A percentile compares a stretch with the other conserved stretches of the same genome.
These are phyloP conservation scores for Palythoa grandis DNA, from an alignment of 92 coral and sea anemone species.

Conservation along the genomic window DNA sequence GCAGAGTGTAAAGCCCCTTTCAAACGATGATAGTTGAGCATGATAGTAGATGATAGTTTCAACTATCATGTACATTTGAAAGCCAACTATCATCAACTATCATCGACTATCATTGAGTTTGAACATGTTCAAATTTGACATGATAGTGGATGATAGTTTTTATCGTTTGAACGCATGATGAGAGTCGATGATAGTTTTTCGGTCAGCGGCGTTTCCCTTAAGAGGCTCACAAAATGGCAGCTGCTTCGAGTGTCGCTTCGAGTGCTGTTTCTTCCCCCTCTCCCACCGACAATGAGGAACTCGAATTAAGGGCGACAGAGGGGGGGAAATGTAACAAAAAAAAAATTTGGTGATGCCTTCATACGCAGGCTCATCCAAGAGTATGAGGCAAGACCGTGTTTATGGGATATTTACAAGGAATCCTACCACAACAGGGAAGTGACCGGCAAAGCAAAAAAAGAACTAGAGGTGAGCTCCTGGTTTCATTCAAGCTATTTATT, in stretches of 20 bases:
- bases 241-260: background rate
- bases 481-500: background rate
- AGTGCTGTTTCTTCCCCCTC: background rate
- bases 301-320: background rate
- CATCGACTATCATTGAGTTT: too few species aligned
- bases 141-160: too few species aligned
- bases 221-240: too few species aligned
- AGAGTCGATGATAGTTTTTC: too few species aligned
- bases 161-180: too few species aligned
- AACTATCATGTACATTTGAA: too few species aligned
- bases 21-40: too few species aligned
- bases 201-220: too few species aligned
- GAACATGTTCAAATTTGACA: too few species aligned
- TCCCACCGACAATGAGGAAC: background rate
- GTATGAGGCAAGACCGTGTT: constrained; percentile 29
- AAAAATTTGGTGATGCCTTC: background rate
- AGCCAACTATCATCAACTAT: too few species aligned
- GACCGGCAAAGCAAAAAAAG: constrained; percentile 32
- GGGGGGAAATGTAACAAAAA: background rate
- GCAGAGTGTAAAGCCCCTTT: too few species aligned
- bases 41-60: too few species aligned
- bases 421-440: constrained; percentile 25
- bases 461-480: constrained; percentile 32
- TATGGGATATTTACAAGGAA: constrained; percentile 30
- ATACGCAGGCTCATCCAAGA: constrained; percentile 14